Evolutionary conservation across 2,113 vertebrate genomes (phyloP).

Genomic region (Oophaga pumilio): DNA sequence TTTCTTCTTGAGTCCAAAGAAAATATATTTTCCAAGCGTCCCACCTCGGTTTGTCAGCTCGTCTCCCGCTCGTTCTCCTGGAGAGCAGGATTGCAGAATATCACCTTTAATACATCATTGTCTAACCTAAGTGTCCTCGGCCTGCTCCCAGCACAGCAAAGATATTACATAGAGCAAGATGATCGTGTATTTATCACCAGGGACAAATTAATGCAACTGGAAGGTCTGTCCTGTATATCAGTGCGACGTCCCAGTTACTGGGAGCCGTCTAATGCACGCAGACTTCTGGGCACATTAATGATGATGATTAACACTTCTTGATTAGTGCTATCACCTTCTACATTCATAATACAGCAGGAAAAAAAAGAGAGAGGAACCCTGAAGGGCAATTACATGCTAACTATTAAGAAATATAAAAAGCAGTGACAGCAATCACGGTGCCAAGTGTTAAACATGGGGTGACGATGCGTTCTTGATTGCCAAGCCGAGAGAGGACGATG

Average conservation of each 20-base stretch:
- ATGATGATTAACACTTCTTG: conserved; percentile 50
- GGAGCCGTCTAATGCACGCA: neutral
- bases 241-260: neutral
- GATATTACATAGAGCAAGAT: conserved; percentile 45
- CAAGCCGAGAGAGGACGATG: neutral
- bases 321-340: conserved; percentile 11
- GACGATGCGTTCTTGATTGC: neutral
- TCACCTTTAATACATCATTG: conserved; percentile 53
- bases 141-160: conserved; percentile 39
- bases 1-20: neutral
- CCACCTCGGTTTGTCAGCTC: conserved; percentile 36
- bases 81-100: conserved; percentile 41
- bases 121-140: conserved; percentile 34
- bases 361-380: neutral
- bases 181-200: conserved; percentile 43
- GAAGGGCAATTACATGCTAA: conserved; percentile 15
- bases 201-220: conserved; percentile 45
- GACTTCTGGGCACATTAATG: conserved; percentile 7
- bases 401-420: conserved; percentile 17
- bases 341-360: neutral
- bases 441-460: conserved; percentile 11
- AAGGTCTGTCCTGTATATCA: conserved; percentile 28
- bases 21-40: neutral
- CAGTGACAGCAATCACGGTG: neutral
- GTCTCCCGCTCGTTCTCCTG: conserved; percentile 12